Evolutionary conservation across 53 echinoderm and acorn worm species (phyloP).

Genomic region (Apostichopus leukothele): DNA sequence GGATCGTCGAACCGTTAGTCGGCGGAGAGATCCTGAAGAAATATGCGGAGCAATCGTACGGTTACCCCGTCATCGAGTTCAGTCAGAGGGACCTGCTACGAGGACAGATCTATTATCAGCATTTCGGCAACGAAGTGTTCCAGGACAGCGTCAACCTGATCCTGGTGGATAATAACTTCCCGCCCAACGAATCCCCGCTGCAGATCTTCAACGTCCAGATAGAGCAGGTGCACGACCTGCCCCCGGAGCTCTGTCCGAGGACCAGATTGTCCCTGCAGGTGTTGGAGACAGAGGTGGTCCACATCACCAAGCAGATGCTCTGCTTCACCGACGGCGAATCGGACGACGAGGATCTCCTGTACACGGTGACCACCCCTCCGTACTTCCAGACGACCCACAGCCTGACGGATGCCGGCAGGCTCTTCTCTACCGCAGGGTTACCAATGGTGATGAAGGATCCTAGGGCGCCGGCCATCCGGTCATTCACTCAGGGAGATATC

Average conservation of each 20-base stretch:
- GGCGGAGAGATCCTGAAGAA: slow-evolving; percentile 90
- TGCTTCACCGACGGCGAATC: slow-evolving; percentile 88
- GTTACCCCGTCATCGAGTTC: slow-evolving; percentile 90
- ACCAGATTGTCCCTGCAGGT: slow-evolving; percentile 64
- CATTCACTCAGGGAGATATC: slow-evolving; percentile 80
- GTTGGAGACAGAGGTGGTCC: slow-evolving; percentile 78
- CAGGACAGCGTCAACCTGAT: slow-evolving; percentile 78
- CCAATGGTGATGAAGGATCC: slow-evolving; percentile 78
- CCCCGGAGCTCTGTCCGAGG: slow-evolving; percentile 57
- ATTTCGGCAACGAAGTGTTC: slow-evolving; percentile 88
- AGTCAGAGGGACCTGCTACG: slow-evolving; percentile 87
- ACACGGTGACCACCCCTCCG: slow-evolving; percentile 91
- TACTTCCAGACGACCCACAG: slow-evolving; percentile 78
- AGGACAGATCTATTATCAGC: slow-evolving; percentile 93
- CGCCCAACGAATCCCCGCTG: slow-evolving; percentile 80
- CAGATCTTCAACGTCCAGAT: slow-evolving; percentile 76
- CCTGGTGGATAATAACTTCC: slow-evolving; percentile 77
- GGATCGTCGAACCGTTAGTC: slow-evolving; percentile 63
- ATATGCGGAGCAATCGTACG: slow-evolving; percentile 75
- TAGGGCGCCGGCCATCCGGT: slow-evolving; percentile 50
- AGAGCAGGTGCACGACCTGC: slow-evolving; percentile 79
- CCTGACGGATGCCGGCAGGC: slow-evolving; percentile 80
- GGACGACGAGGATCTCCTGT: slow-evolving; percentile 60
- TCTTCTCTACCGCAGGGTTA: slow-evolving; percentile 71
- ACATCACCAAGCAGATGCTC: slow-evolving; percentile 75